Evolutionary conservation across 2,113 vertebrate genomes (phyloP).

Genomic region (Addax nasomaculatus): DNA sequence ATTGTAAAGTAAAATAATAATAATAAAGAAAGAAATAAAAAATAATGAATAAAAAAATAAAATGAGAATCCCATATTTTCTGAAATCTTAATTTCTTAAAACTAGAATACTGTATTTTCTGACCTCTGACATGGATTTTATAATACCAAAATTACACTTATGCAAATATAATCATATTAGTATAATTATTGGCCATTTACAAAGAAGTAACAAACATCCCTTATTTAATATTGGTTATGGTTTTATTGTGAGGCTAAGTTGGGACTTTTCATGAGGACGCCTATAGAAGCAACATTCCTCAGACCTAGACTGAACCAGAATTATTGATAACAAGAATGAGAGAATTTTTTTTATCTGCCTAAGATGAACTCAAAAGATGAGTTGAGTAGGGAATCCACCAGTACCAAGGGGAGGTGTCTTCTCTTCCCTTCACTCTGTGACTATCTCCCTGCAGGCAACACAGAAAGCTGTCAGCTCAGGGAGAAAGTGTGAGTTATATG

Average conservation of each 20-base stretch:
- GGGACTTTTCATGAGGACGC: neutral
- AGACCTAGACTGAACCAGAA: neutral
- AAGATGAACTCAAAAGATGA: neutral
- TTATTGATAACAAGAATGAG: neutral
- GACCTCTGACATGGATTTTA: neutral
- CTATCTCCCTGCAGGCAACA: neutral
- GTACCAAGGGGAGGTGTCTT: neutral
- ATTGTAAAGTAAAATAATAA: too few species aligned
- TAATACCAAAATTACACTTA: neutral
- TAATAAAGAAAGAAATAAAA: too few species aligned
- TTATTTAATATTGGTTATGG: neutral
- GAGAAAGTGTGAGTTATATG: neutral
- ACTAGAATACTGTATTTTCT: neutral
- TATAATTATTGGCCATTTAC: neutral
- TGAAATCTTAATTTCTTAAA: slow-evolving; percentile 16
- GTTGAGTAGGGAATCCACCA: neutral
- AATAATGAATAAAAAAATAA: neutral
- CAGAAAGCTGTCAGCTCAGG: neutral
- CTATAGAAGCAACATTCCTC: neutral
- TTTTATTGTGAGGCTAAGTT: neutral
- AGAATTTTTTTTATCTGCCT: neutral
- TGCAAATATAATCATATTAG: neutral
- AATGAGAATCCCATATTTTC: neutral
- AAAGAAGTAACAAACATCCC: neutral
- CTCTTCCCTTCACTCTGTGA: neutral